phyloP scores from a whole-genome alignment of 2,797 vertebrate genomes.

The Hoplostethus mediterraneus region DNA sequence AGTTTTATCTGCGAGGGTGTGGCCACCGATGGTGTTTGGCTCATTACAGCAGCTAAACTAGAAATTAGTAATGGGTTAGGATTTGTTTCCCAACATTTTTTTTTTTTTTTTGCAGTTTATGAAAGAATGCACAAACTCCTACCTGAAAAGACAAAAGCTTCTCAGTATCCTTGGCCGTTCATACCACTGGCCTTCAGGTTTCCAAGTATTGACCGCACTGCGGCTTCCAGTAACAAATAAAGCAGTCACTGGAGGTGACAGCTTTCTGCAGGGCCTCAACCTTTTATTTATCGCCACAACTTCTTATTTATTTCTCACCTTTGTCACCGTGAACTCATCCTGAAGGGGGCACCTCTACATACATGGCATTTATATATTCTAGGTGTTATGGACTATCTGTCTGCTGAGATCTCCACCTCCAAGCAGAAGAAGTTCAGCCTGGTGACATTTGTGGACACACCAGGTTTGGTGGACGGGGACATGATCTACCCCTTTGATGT shows the following conservation, averaged over 20 bases:
- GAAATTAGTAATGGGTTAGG: not conserved
- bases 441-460: conserved; percentile 88
- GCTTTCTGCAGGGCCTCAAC: conserved; percentile 12
- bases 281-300: not conserved
- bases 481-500: conserved; percentile 88
- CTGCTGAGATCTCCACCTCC: conserved; percentile 87
- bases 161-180: not conserved
- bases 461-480: conserved; percentile 87
- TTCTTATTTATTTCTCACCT: not conserved
- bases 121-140: not conserved
- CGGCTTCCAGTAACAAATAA: conserved; percentile 42
- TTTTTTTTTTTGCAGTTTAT: no score
- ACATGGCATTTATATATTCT: conserved; percentile 57
- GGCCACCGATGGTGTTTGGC: not conserved
- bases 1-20: conserved; percentile 20
- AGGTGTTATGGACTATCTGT: conserved; percentile 85
- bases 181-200: conserved; percentile 30
- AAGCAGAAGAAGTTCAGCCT: conserved; percentile 89
- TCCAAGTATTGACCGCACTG: conserved; percentile 70
- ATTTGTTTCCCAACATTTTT: not conserved
- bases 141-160: conserved; percentile 12
- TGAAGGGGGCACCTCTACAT: conserved; percentile 21
- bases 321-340: conserved; percentile 12
- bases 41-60: not conserved
- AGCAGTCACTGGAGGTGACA: conserved; percentile 20